Evolutionary conservation across 1,140 invertebrate genomes (phyloP), one percentile per base, ranked within the genome.

Genomic region (Drosophila nigromelanica): DNA sequence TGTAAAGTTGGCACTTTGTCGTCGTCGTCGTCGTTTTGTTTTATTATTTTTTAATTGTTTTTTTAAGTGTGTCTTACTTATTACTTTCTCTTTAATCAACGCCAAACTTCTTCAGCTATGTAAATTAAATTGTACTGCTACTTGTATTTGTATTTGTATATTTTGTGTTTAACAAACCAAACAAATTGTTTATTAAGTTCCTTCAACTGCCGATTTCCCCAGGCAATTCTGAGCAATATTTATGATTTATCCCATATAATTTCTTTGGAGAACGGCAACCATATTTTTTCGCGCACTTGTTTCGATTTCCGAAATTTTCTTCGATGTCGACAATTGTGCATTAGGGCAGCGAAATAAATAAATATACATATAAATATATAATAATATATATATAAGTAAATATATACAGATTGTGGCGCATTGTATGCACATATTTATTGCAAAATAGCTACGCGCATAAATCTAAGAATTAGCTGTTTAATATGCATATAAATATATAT

Each of bases 141-240:
- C 51, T 59, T 64, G 35, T 48, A 43, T 56, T n/a, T n/a, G n/a
- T n/a, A n/a, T n/a, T 40, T 67, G 48, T 63, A 66, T 59, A 59
- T 55, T 72, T 56, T 70, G 48, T 60, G 45, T 60, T 47, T 47
- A 33, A 60, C 14, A 54, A 64, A 66, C 30, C 56, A 73, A n/a
- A n/a, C 33, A 43, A 71, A 74, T 62, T 69, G 69, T 77, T 83
- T 60, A 81, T 87, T 81, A 78, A 81, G 74, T 86, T 80, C 81
- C 78, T 89, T 85, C 47, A 77, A 85, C 52, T 62, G 80, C 69
- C 80, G 33, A 15, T 51, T 24, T 24, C 8, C 14, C 60, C 48
- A 48, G 62, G 61, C 59, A 76, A 60, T 71, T 68, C 55, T 35
- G 64, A 71, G 62, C 72, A 73, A 83, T 82, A 74, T 83, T 69